Base-by-base conservation (phyloP, 2,113 vertebrate species). In the Entomyzon cyanotis region DNA sequence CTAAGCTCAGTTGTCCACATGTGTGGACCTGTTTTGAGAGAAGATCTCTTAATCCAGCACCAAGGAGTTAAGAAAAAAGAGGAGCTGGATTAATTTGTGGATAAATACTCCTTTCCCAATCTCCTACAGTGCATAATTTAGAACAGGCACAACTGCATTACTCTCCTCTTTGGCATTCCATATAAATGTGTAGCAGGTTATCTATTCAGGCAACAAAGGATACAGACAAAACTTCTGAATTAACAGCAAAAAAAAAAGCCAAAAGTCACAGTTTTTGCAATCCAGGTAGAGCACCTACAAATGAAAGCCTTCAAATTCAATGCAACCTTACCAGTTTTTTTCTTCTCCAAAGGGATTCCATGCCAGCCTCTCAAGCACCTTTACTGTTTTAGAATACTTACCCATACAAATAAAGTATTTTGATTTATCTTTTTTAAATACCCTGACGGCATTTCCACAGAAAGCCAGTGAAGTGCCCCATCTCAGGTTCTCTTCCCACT, bases 401-500 rank as follows among this genome's bases (percentile, higher is more conserved):
- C 74, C 69, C 52, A 81, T 39, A 73, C 65, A 88, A 87, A 86
- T 25, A 28, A 31, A 35, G 56, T 23, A 30, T 63, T 84, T 50
- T 77, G 14, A 21, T 53, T 22, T 20, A 8, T 25, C 37, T 55
- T 63, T n/a, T 82, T 65, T 11, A 10, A 84, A 52, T 18, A n/a
- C 20, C 27, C 76, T 22, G 19, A 41, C 27, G 59, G 82, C 81
- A 87, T 37, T 47, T 76, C n/a, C 79, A 30, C 59, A 91, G 31
- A 44, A 53, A 89, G 80, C 25, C 70, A 92, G 53, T 4, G 44
- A 71, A 70, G 68, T 3, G 5, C 42, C 55, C 25, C 39, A 11
- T 8, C 35, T 50, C 37, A 10, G 63, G 15, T 53, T 73, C 60
- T 78, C 56, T 55, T 25, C 21, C 85, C 91, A 98, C 99, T 99